A percentile compares a stretch with the other conserved stretches of the same genome.
Conservation (phyloP, 2,113 vertebrate genomes). For the Hippocampus mohnikei region DNA sequence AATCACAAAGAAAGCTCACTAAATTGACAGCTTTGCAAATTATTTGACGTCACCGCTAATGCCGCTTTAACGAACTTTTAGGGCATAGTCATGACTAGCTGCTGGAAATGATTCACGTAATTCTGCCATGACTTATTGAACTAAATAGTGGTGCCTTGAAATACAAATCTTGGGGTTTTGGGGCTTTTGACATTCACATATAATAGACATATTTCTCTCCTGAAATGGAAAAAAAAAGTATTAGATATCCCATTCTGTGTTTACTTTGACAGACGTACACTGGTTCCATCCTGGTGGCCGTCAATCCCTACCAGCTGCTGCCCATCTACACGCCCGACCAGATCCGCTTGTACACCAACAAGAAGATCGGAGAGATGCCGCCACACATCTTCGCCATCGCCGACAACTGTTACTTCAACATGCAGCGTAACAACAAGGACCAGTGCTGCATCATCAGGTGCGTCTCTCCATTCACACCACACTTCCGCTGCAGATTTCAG, state of each 20-base stretch:
- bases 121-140: background rate
- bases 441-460: constrained; percentile 99
- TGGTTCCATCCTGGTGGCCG: constrained; percentile 93
- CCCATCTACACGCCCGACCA: constrained; percentile 94
- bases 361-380: constrained; percentile 96
- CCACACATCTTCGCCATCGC: constrained; percentile 98
- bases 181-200: too few species aligned
- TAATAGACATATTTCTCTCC: too few species aligned
- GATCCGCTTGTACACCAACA: constrained; percentile 97
- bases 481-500: background rate
- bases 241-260: too few species aligned
- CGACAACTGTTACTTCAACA: constrained; percentile 98
- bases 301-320: constrained; percentile 96
- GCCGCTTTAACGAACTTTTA: background rate
- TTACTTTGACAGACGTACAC: constrained; percentile 83
- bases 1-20: background rate
- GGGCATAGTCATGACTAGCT: background rate
- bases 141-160: too few species aligned
- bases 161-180: too few species aligned
- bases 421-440: constrained; percentile 94
- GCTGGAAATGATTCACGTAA: background rate
- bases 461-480: background rate
- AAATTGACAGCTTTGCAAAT: background rate
- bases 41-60: background rate
- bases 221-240: too few species aligned